These are phyloP conservation scores for Spatulosminthurus flaviceps DNA, from an alignment of 2,888 invertebrate species.

Conservation along the genomic window DNA sequence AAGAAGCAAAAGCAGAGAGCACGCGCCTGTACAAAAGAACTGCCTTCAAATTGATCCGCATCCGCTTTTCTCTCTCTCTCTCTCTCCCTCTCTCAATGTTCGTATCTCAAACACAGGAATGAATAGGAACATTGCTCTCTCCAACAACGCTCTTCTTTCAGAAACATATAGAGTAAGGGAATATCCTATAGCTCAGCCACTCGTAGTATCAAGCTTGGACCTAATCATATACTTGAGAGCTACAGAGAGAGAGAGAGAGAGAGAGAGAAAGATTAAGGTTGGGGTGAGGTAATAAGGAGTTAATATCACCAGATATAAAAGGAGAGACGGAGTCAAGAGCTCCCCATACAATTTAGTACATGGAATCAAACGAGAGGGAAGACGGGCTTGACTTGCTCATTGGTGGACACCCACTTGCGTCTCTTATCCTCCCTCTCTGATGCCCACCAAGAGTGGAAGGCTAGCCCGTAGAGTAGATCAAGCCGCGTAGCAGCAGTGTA, in stretches of 20 bases:
- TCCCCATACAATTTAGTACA: neutral
- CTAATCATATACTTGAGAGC: no score
- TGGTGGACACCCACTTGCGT: no score
- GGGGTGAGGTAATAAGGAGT: constrained; percentile 7
- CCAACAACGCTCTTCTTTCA: no score
- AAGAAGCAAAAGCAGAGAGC: constrained; percentile 44
- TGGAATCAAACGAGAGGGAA: neutral
- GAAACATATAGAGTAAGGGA: no score
- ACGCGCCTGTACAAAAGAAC: constrained; percentile 59
- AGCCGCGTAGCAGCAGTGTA: no score
- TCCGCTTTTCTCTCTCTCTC: constrained; percentile 42
- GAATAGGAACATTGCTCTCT: no score
- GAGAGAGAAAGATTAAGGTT: neutral
- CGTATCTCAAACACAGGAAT: constrained; percentile 51
- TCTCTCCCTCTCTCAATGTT: constrained; percentile 9
- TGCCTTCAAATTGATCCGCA: constrained; percentile 60
- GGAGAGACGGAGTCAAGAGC: neutral
- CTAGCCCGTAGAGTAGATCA: no score
- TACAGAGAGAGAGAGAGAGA: neutral
- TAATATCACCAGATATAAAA: constrained; percentile 10
- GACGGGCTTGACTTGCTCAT: no score
- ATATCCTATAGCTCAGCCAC: no score
- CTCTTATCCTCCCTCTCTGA: no score
- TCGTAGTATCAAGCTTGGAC: no score
- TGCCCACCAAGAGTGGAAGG: no score